These are phyloP conservation scores for Philaenus spumarius DNA, from an alignment of 1,140 invertebrate genomes.

Conservation along the genomic window DNA sequence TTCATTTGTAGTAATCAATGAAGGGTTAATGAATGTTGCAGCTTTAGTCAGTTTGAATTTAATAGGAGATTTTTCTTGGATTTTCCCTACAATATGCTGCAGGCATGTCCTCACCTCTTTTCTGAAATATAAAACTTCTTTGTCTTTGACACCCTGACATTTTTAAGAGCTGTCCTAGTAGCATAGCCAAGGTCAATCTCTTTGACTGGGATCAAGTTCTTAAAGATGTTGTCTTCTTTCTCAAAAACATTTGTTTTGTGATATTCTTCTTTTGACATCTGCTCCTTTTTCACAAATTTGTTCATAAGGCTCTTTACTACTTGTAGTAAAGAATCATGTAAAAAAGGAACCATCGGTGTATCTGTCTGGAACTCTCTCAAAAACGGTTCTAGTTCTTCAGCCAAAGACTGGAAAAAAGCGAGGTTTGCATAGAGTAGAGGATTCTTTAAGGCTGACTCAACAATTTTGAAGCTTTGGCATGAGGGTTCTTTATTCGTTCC, in stretches of 20 bases:
- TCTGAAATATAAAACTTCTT: too few relatives aligned
- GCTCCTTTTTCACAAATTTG: not conserved
- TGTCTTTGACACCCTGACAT: too few relatives aligned
- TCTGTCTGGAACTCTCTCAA: constrained; percentile 21
- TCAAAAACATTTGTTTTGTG: not conserved
- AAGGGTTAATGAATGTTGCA: constrained; percentile 10
- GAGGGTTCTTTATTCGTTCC: not conserved
- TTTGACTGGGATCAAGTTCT: not conserved
- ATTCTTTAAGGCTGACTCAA: constrained; percentile 19
- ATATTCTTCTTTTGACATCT: not conserved
- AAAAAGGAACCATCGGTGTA: constrained; percentile 22
- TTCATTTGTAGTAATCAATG: too few relatives aligned
- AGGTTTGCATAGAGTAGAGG: constrained; percentile 27
- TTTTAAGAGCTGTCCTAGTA: too few relatives aligned
- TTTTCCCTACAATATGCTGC: too few relatives aligned
- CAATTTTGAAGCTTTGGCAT: not conserved
- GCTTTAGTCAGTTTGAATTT: too few relatives aligned
- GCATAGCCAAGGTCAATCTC: not conserved
- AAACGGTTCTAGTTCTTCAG: constrained; percentile 25
- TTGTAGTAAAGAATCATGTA: not conserved
- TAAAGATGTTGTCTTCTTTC: not conserved
- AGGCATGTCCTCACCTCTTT: too few relatives aligned
- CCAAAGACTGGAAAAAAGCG: constrained; percentile 25
- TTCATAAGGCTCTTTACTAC: not conserved
- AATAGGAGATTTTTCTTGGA: too few relatives aligned